Conservation (phyloP, 2,797 vertebrate genomes). For the Hypotaenidia okinawae region DNA sequence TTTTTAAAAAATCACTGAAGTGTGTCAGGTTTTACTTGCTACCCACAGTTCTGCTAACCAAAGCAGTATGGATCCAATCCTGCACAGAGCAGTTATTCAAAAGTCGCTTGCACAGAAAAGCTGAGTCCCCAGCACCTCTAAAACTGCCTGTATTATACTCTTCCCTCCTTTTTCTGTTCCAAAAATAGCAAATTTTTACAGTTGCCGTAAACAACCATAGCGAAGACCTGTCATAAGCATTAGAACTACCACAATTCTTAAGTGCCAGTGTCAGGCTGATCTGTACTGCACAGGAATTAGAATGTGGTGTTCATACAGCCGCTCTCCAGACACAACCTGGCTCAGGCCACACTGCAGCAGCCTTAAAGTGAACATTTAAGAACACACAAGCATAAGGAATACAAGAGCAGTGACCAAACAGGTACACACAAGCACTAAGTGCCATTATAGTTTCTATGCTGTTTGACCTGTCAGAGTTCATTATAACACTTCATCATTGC, state of each 20-base stretch:
- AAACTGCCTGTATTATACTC: neutral
- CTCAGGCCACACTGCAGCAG: neutral
- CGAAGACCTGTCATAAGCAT: neutral
- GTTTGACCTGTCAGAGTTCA: neutral
- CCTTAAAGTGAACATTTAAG: neutral
- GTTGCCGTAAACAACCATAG: neutral
- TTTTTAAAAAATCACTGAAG: neutral
- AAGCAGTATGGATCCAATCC: neutral
- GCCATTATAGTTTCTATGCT: neutral
- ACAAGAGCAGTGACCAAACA: neutral
- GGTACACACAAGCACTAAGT: neutral
- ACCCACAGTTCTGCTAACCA: neutral
- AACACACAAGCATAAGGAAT: neutral
- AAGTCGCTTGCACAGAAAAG: neutral
- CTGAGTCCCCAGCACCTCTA: neutral
- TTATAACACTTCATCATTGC: neutral
- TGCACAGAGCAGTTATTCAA: neutral
- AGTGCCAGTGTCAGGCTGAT: neutral
- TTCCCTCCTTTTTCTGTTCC: neutral
- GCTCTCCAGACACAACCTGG: neutral
- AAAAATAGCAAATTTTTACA: neutral
- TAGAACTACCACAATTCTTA: neutral
- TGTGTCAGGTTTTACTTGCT: neutral
- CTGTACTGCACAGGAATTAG: neutral
- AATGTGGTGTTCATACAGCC: neutral